Conservation (phyloP, 2,797 vertebrate genomes). For the Octomys mimax region DNA sequence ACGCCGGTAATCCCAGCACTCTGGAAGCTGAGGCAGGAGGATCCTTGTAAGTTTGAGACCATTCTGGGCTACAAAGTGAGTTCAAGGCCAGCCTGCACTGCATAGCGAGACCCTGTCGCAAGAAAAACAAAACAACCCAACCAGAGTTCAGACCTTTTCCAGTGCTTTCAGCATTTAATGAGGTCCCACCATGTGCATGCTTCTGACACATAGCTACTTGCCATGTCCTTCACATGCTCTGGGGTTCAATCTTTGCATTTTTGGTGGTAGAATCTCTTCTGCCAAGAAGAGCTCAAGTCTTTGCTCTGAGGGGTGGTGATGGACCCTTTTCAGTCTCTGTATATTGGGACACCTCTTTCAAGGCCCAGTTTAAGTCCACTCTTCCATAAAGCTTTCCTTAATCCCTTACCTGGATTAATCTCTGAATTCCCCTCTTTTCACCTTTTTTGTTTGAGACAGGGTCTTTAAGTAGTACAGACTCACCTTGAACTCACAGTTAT, state of each 20-base stretch:
- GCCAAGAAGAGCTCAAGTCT: background rate
- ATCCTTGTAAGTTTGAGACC: no score
- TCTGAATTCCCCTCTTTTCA: background rate
- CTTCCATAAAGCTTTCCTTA: constrained; percentile 15
- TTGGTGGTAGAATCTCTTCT: constrained; percentile 3
- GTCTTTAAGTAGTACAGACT: background rate
- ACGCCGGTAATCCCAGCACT: no score
- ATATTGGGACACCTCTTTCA: constrained; percentile 8
- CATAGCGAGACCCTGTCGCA: no score
- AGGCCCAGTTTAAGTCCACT: background rate
- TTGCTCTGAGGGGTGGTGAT: background rate
- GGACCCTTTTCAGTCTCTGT: constrained; percentile 18
- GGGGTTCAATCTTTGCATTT: background rate
- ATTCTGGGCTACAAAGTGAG: no score
- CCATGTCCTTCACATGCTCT: background rate
- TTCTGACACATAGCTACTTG: constrained; percentile 1
- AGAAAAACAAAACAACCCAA: no score
- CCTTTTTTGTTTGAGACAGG: background rate
- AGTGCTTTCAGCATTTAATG: background rate
- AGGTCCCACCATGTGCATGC: background rate
- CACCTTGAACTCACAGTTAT: background rate
- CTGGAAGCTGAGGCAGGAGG: no score
- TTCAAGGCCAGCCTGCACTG: no score
- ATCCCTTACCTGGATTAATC: background rate
- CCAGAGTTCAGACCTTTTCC: background rate